Evolutionary conservation across 2,113 vertebrate genomes (phyloP).

Genomic region (Hemiscyllium ocellatum): DNA sequence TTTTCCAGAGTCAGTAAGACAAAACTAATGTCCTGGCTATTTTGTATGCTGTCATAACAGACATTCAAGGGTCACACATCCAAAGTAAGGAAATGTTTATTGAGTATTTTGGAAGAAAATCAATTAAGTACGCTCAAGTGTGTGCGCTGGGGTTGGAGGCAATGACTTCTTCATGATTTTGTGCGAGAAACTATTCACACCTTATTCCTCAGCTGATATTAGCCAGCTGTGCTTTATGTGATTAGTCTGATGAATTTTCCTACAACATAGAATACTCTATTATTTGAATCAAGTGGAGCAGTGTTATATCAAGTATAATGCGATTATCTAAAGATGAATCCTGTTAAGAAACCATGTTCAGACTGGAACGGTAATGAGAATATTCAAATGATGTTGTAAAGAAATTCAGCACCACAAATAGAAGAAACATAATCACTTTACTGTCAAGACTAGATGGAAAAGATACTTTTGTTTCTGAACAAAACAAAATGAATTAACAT

Average conservation of each 20-base stretch:
- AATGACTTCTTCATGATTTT: background rate
- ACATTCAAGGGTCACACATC: background rate
- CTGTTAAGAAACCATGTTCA: background rate
- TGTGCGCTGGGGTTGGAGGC: background rate
- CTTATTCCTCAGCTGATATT: background rate
- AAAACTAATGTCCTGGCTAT: background rate
- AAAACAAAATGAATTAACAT: background rate
- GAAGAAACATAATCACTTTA: background rate
- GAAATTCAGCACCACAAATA: background rate
- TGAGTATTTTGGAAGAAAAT: background rate
- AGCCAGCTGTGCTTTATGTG: background rate
- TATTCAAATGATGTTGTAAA: background rate
- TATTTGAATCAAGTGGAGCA: background rate
- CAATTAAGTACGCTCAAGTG: background rate
- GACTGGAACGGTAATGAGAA: background rate
- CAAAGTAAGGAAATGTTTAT: background rate
- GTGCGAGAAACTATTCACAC: background rate
- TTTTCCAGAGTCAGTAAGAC: background rate
- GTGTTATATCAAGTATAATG: background rate
- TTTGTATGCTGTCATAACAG: background rate
- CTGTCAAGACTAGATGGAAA: background rate
- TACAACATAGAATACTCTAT: background rate
- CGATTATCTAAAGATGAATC: constrained; percentile 1
- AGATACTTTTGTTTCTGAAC: background rate
- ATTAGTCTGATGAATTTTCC: background rate